phyloP scores from a whole-genome alignment of 2,888 invertebrate genomes.

The Hemistola chrysoprasaria region DNA sequence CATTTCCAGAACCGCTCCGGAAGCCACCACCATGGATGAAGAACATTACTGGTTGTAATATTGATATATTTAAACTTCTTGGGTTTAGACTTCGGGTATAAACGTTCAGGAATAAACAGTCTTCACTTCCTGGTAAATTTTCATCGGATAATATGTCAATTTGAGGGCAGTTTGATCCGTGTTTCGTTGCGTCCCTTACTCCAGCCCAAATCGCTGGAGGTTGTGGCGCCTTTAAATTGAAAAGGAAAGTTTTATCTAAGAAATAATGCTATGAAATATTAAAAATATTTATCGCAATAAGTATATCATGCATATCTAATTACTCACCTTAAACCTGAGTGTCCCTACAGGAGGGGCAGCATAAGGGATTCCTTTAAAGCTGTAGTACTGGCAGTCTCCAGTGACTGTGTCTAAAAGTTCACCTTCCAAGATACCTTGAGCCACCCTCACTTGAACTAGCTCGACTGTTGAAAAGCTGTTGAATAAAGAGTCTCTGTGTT shows the following conservation, averaged over 20 bases:
- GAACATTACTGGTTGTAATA: conserved; percentile 48
- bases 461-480: conserved; percentile 21
- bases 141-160: not conserved
- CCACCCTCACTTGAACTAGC: conserved; percentile 34
- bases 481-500: too few species aligned
- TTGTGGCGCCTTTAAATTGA: conserved; percentile 49
- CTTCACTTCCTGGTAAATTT: not conserved
- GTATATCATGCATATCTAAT: not conserved
- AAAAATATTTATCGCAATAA: too few species aligned
- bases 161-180: not conserved
- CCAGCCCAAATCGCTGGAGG: conserved; percentile 52
- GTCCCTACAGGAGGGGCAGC: conserved; percentile 56
- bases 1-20: conserved; percentile 40
- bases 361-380: conserved; percentile 64
- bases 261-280: too few species aligned
- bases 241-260: too few species aligned
- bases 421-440: conserved; percentile 52
- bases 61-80: too few species aligned
- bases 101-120: not conserved
- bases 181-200: conserved; percentile 31
- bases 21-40: conserved; percentile 47
- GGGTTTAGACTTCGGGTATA: conserved; percentile 29
- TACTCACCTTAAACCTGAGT: conserved; percentile 52
- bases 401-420: conserved; percentile 36
- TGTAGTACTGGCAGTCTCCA: conserved; percentile 44